Evolutionary conservation across 2,888 invertebrate species (phyloP).

Genomic region (Priocnemis perturbator): DNA sequence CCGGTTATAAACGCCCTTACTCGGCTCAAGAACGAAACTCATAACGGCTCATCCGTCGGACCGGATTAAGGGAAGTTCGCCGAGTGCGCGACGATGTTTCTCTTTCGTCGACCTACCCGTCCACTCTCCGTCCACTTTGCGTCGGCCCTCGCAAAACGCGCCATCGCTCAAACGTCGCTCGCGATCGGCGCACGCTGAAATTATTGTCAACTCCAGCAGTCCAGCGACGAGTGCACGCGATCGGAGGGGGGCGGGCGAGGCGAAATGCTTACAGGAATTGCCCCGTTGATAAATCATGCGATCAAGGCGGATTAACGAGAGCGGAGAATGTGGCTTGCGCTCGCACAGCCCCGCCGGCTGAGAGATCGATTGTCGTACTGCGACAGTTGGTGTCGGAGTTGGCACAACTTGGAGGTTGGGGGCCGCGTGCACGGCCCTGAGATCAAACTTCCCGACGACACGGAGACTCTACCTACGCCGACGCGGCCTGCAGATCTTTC

Average conservation of each 20-base stretch:
- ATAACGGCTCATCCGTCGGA: too few relatives aligned
- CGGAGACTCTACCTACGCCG: neutral
- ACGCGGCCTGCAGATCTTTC: neutral
- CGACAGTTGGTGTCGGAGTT: conserved; percentile 65
- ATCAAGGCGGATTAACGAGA: conserved; percentile 25
- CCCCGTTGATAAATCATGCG: conserved; percentile 16
- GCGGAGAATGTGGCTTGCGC: neutral
- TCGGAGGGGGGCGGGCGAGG: too few relatives aligned
- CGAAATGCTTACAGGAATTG: too few relatives aligned
- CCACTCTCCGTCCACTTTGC: too few relatives aligned
- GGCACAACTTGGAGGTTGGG: conserved; percentile 52
- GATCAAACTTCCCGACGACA: conserved; percentile 36
- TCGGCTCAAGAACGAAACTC: neutral
- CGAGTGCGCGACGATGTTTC: too few relatives aligned
- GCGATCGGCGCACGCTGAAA: too few relatives aligned
- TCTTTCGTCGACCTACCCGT: too few relatives aligned
- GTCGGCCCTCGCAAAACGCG: too few relatives aligned
- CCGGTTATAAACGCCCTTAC: conserved; percentile 28
- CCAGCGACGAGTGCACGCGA: too few relatives aligned
- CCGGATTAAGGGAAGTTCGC: too few relatives aligned
- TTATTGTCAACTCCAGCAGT: too few relatives aligned
- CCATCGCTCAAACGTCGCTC: too few relatives aligned
- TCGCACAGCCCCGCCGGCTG: neutral
- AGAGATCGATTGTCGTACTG: conserved; percentile 72
- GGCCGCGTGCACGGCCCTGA: conserved; percentile 35